Evolutionary conservation across 2,888 invertebrate genomes (phyloP).

Genomic region (Tiphia femorata): DNA sequence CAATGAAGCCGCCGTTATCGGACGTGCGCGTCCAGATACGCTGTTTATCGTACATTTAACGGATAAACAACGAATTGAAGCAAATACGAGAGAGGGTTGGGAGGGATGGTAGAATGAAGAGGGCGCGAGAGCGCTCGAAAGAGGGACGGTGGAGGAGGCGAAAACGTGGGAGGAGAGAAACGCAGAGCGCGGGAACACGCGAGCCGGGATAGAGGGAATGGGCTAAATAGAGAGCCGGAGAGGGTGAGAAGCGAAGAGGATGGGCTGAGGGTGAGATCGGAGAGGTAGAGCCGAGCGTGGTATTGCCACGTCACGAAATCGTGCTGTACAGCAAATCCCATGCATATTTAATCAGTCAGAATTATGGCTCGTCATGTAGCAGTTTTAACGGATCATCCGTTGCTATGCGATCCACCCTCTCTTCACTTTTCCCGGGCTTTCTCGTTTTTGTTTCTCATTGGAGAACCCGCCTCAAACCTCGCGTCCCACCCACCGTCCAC

Average conservation of each 20-base stretch:
- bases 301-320: conserved; percentile 55
- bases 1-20: conserved; percentile 46
- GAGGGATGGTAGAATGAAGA: conserved; percentile 1
- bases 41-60: conserved; percentile 60
- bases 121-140: neutral
- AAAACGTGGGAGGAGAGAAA: neutral
- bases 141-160: neutral
- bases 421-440: neutral
- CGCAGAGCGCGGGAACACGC: neutral
- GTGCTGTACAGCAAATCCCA: conserved; percentile 54
- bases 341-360: conserved; percentile 63
- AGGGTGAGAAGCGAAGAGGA: neutral
- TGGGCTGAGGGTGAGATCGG: neutral
- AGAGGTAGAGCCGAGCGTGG: conserved; percentile 18
- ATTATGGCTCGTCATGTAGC: conserved; percentile 62
- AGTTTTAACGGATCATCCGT: conserved; percentile 56
- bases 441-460: neutral
- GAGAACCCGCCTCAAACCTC: neutral
- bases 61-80: conserved; percentile 58
- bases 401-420: conserved; percentile 37
- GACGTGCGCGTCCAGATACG: conserved; percentile 32
- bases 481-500: neutral
- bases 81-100: conserved; percentile 32
- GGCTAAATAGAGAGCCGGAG: neutral
- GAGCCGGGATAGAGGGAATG: neutral